phyloP scores from a whole-genome alignment of 2,888 invertebrate species.

The Argyra leucocephala region DNA sequence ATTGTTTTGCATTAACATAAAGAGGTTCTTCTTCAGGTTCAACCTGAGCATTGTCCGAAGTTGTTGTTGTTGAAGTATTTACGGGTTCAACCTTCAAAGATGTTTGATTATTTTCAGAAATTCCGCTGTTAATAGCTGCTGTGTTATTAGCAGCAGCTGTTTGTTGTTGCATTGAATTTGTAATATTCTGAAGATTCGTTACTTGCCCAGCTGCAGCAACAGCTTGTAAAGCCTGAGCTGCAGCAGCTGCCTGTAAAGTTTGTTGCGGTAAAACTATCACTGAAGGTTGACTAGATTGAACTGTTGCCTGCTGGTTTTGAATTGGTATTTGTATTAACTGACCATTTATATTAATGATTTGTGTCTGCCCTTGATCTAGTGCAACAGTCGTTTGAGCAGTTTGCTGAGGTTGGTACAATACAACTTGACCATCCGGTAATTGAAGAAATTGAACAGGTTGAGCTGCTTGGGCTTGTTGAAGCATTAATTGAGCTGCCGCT shows the following conservation, averaged over 20 bases:
- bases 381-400: constrained; percentile 38
- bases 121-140: constrained; percentile 18
- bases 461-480: constrained; percentile 33
- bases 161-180: constrained; percentile 18
- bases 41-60: constrained; percentile 24
- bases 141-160: constrained; percentile 24
- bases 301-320: constrained; percentile 22
- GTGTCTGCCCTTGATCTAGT: constrained; percentile 46
- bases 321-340: constrained; percentile 41
- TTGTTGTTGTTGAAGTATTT: constrained; percentile 20
- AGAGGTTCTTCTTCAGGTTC: constrained; percentile 75
- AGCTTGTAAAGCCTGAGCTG: constrained; percentile 26
- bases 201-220: constrained; percentile 20
- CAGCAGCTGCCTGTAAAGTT: constrained; percentile 23
- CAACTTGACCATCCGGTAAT: constrained; percentile 86
- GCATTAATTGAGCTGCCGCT: constrained; percentile 37
- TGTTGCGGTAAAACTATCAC: constrained; percentile 29
- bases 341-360: constrained; percentile 49
- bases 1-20: constrained; percentile 97
- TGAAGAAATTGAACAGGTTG: constrained; percentile 70
- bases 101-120: constrained; percentile 15
- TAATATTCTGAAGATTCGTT: neutral
- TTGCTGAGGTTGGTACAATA: constrained; percentile 79
- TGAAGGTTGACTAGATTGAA: constrained; percentile 27
- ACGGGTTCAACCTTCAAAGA: constrained; percentile 13